These are phyloP conservation scores for Philereme transversata DNA, from an alignment of 2,888 invertebrate species.

Conservation along the genomic window DNA sequence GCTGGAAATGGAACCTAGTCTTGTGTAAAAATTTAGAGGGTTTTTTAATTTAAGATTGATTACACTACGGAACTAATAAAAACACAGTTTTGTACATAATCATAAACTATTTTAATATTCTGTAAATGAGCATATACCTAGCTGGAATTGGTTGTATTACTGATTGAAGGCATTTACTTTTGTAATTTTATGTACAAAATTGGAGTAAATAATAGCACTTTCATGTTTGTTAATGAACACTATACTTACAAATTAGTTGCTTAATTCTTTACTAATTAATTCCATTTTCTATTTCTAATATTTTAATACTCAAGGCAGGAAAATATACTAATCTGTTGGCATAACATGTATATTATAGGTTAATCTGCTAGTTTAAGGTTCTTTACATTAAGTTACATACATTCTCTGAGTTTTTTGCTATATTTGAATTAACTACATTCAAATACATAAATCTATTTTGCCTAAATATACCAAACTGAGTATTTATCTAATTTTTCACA, in stretches of 20 bases:
- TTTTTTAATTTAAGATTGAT: no score
- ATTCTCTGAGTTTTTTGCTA: slow-evolving; percentile 19
- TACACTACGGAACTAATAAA: slow-evolving; percentile 41
- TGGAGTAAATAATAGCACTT: slow-evolving; percentile 26
- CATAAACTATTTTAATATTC: slow-evolving; percentile 59
- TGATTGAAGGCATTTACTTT: slow-evolving; percentile 44
- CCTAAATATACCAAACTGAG: slow-evolving; percentile 57
- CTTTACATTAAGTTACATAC: slow-evolving; percentile 17
- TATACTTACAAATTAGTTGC: slow-evolving; percentile 17
- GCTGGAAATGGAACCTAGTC: no score
- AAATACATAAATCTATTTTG: slow-evolving; percentile 40
- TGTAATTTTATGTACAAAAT: slow-evolving; percentile 23
- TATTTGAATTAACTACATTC: slow-evolving; percentile 35
- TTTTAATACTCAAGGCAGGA: slow-evolving; percentile 6
- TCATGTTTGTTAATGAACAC: slow-evolving; percentile 12
- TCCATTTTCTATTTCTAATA: slow-evolving; percentile 2
- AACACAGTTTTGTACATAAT: slow-evolving; percentile 49
- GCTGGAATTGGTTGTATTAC: slow-evolving; percentile 53
- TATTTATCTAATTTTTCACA: slow-evolving; percentile 55
- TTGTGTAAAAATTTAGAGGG: no score
- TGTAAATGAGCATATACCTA: slow-evolving; percentile 60
- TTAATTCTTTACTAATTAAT: slow-evolving; percentile 8
- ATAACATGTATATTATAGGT: background rate
- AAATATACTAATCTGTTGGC: slow-evolving; percentile 10
- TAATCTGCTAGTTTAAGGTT: slow-evolving; percentile 6